phyloP scores from a whole-genome alignment of 2,113 vertebrate species.

The Herpetotheres cachinnans region DNA sequence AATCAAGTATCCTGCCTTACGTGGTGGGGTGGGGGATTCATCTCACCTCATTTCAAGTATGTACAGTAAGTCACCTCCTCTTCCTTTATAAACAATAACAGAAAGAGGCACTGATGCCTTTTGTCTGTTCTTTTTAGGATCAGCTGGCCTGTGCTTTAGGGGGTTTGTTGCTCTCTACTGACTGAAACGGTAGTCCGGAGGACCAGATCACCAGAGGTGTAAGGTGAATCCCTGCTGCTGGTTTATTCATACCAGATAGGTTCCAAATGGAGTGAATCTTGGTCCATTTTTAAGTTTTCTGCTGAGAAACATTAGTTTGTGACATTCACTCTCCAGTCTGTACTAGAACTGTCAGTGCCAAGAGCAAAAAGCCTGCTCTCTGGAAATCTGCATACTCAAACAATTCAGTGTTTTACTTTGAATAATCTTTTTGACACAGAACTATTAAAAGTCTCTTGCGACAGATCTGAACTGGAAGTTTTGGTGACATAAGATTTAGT shows the following conservation, averaged over 20 bases:
- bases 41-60: background rate
- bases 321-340: background rate
- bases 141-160: background rate
- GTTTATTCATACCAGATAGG: background rate
- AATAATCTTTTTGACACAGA: slow-evolving; percentile 44
- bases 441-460: background rate
- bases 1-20: background rate
- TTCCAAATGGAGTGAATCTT: background rate
- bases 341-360: slow-evolving; percentile 17
- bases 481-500: background rate
- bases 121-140: background rate
- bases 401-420: slow-evolving; percentile 11
- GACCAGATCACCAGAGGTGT: background rate
- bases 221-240: background rate
- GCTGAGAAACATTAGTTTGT: background rate
- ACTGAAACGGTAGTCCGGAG: background rate
- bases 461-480: background rate
- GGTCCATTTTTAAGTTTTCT: background rate
- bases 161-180: background rate
- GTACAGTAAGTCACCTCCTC: background rate
- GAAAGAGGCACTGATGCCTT: background rate
- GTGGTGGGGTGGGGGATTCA: background rate
- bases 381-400: slow-evolving; percentile 31
- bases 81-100: background rate
- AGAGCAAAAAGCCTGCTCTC: slow-evolving; percentile 25